Evolutionary conservation across 2,797 vertebrate species (phyloP), one percentile per base, ranked within the genome.

Genomic region (Emys orbicularis): DNA sequence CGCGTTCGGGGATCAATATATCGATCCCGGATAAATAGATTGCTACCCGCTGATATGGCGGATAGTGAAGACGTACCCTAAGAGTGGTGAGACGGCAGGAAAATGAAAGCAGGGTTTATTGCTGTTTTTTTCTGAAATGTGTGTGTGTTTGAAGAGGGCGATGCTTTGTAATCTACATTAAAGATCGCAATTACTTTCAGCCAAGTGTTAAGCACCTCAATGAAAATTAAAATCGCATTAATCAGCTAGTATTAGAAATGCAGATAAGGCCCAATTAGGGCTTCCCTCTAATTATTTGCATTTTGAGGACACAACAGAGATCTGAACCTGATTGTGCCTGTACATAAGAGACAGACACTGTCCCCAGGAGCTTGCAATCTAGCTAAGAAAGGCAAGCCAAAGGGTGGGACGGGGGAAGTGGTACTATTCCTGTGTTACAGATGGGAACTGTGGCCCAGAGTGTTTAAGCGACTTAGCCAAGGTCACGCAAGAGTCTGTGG

Each of bases 221-320:
- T 34, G 77, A 84, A 37, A 91, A 52, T n/a, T 2, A 2, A 68
- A 47, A 47, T 13, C 61, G n/a, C 53, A 79, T 92, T 89, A 54
- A 57, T 19, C n/a, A 96, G 79, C 27, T 86, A 81, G 27, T 79
- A 4, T 37, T 53, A 91, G 90, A 57, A 79, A 59, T 31, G 88
- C 83, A 50, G 90, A 77, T 54, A 12, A 94, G 94, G 76, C 89
- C 68, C 89, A 94, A 90, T 90, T 81, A 92, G 13, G 93, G 81
- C 57, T 85, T 52, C 89, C 82, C 72, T 54, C 31, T 44, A 83
- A 83, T 82, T 93, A 31, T 13, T 27, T 68, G 80, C 84, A 94
- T 68, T 88, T 37, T 83, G 88, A 83, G 80, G 65, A 23, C 74
- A 29, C 27, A 72, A 11, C 6, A 41, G 76, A 91, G 89, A 49